Evolutionary conservation across 2,888 invertebrate species (phyloP).

Genomic region (Aleiodes leptofemur): DNA sequence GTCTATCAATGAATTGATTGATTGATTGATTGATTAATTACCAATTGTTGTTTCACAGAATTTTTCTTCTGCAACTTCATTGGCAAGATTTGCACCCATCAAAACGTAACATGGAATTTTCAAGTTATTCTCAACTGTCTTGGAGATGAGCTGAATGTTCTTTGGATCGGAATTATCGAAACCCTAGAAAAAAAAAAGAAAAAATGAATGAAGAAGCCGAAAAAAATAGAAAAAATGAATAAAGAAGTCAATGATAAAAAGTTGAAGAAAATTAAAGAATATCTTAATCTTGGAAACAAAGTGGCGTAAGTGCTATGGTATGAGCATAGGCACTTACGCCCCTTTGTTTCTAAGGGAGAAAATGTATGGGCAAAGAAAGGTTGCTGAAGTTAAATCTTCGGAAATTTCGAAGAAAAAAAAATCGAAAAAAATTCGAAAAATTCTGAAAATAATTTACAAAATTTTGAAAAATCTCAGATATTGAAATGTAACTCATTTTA

Average conservation of each 20-base stretch:
- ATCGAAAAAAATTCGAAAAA: too few relatives aligned
- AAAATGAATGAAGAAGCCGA: constrained; percentile 3
- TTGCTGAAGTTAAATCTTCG: too few relatives aligned
- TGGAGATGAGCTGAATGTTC: constrained; percentile 80
- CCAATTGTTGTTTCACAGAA: constrained; percentile 84
- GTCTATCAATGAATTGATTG: not conserved
- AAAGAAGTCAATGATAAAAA: not conserved
- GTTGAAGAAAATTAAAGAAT: too few relatives aligned
- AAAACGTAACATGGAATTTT: constrained; percentile 80
- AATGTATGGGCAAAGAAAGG: too few relatives aligned
- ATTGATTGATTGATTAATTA: constrained; percentile 53
- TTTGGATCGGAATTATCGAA: constrained; percentile 76
- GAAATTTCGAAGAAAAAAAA: too few relatives aligned
- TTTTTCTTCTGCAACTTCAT: constrained; percentile 82
- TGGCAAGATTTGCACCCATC: constrained; percentile 85
- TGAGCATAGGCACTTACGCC: too few relatives aligned
- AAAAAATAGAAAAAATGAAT: constrained; percentile 5
- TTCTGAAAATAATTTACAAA: too few relatives aligned
- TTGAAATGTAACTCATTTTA: too few relatives aligned
- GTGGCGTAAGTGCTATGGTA: too few relatives aligned
- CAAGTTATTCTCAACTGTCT: constrained; percentile 78
- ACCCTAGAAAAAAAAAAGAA: constrained; percentile 73
- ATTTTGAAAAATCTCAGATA: too few relatives aligned
- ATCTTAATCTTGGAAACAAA: too few relatives aligned
- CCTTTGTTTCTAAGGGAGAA: too few relatives aligned